These are phyloP conservation scores for Scortum barcoo DNA, from an alignment of 2,113 vertebrate genomes.

Conservation along the genomic window DNA sequence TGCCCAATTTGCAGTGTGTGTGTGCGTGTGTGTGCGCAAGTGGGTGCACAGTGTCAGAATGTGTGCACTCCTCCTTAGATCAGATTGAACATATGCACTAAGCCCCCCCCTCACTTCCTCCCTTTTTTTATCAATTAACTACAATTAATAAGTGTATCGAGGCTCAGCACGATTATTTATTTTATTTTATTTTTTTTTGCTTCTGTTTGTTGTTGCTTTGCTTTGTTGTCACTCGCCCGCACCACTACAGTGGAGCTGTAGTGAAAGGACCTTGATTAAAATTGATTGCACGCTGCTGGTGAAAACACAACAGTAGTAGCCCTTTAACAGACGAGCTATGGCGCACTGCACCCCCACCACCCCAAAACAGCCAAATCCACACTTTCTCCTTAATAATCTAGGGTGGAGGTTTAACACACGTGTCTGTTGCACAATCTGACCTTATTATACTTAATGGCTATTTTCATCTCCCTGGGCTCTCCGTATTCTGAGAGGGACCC, in stretches of 20 bases:
- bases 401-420: background rate
- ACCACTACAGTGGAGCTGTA: background rate
- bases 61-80: slow-evolving; percentile 32
- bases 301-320: slow-evolving; percentile 32
- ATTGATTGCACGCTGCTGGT: slow-evolving; percentile 51
- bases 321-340: slow-evolving; percentile 27
- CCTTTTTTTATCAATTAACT: slow-evolving; percentile 55
- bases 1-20: slow-evolving; percentile 7
- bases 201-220: background rate
- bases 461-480: background rate
- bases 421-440: background rate
- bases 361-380: slow-evolving; percentile 11
- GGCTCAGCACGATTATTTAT: background rate
- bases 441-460: slow-evolving; percentile 1
- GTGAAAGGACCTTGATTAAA: slow-evolving; percentile 73
- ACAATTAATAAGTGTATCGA: slow-evolving; percentile 24
- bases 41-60: slow-evolving; percentile 23
- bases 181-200: too few relatives aligned
- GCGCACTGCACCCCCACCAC: slow-evolving; percentile 41
- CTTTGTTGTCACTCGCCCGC: background rate
- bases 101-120: background rate
- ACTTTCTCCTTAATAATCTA: background rate
- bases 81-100: slow-evolving; percentile 34
- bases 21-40: background rate
- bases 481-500: slow-evolving; percentile 1